These are phyloP conservation scores for Aphelenchoides besseyi DNA, from an alignment of 1,140 invertebrate species.

Conservation along the genomic window DNA sequence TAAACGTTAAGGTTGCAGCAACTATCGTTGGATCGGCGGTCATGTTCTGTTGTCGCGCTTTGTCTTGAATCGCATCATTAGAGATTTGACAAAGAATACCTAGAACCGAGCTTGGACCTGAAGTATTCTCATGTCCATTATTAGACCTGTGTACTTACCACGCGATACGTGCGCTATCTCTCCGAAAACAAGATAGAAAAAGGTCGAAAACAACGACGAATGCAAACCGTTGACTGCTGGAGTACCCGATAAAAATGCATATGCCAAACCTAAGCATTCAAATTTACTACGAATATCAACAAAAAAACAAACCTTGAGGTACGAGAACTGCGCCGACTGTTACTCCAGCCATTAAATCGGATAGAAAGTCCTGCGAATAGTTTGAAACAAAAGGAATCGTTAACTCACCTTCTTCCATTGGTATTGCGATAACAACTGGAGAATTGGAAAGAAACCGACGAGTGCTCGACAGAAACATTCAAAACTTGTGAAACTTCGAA, in stretches of 20 bases:
- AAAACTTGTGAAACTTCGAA: slow-evolving; percentile 11
- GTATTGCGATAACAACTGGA: slow-evolving; percentile 33
- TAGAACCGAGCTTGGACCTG: slow-evolving; percentile 34
- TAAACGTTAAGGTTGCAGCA: slow-evolving; percentile 35
- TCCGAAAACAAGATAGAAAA: slow-evolving; percentile 8
- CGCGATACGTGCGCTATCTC: not conserved
- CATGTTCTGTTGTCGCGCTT: slow-evolving; percentile 10
- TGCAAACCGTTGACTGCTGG: slow-evolving; percentile 1
- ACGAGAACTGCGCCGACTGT: slow-evolving; percentile 40
- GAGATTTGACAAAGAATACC: slow-evolving; percentile 32
- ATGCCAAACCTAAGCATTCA: not conserved
- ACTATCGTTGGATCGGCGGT: slow-evolving; percentile 20
- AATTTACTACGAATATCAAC: slow-evolving; percentile 4
- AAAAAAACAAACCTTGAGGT: slow-evolving; percentile 36
- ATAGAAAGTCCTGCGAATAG: slow-evolving; percentile 22
- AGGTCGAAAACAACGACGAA: slow-evolving; percentile 21
- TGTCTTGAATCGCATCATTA: slow-evolving; percentile 28
- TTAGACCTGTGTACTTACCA: not conserved
- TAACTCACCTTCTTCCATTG: slow-evolving; percentile 22
- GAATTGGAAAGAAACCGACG: slow-evolving; percentile 39
- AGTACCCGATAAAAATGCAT: not conserved
- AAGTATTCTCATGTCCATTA: slow-evolving; percentile 18
- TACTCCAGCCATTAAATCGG: slow-evolving; percentile 33
- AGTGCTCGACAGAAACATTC: slow-evolving; percentile 18
- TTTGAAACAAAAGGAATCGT: not conserved